A percentile compares a stretch with the other conserved stretches of the same genome.
phyloP scores from a whole-genome alignment of 2,113 vertebrate species.

The Nipponia nippon region DNA sequence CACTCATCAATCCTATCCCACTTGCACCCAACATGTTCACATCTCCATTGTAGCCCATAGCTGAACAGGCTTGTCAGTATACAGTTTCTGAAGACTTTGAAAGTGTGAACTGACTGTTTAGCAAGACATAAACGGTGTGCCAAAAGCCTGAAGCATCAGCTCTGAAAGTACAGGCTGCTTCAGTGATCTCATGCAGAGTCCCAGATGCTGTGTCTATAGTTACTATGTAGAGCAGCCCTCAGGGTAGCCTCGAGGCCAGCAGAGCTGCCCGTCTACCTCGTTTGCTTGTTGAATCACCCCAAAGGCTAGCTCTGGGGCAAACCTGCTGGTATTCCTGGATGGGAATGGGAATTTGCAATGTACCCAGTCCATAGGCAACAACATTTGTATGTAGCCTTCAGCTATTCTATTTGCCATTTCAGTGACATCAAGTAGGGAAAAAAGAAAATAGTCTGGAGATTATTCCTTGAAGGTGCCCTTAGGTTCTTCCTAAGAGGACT shows the following conservation, averaged over 20 bases:
- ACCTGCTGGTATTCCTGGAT: not conserved
- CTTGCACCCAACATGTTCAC: not conserved
- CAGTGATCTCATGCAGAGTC: not conserved
- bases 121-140: not conserved
- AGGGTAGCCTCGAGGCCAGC: conserved; percentile 4
- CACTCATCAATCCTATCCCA: not conserved
- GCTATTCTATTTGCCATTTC: conserved; percentile 9
- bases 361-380: not conserved
- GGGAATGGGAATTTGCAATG: not conserved
- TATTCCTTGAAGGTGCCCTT: not conserved
- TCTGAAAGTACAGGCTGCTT: conserved; percentile 1
- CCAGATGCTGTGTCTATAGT: not conserved
- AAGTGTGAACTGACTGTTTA: not conserved
- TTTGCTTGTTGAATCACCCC: not conserved
- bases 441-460: not conserved
- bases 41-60: not conserved
- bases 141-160: conserved; percentile 1
- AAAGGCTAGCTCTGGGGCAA: not conserved
- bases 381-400: not conserved
- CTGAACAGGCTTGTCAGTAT: not conserved
- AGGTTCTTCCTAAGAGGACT: not conserved
- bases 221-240: not conserved
- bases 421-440: not conserved
- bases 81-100: not conserved
- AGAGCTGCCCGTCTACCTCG: not conserved